Evolutionary conservation across 2,113 vertebrate species (phyloP), one percentile per base, ranked within the genome.

Genomic region (Triplophysa tibetana): DNA sequence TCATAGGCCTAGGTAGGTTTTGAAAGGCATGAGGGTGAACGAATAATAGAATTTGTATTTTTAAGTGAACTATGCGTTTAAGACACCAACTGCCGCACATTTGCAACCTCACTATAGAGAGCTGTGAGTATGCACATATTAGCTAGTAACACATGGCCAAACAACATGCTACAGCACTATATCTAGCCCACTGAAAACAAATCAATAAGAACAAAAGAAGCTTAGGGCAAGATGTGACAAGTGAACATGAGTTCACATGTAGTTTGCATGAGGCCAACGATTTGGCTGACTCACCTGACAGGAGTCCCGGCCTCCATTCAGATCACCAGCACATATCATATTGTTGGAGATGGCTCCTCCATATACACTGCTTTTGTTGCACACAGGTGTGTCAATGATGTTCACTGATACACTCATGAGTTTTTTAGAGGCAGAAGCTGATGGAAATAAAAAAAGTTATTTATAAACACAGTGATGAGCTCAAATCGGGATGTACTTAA

Each of bases 281-380:
- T 58, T 8, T 21, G 54, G n/a, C n/a, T 1, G 0, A 70, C 86
- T 68, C 75, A 98, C 97, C 95, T 99, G 96, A 83, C 97, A 98
- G 0, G 97, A 95, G 54, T 99, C 97, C 41, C 88, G 90, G 38
- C 95, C 96, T 5, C 97, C 97, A 0, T 85, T 75, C 41, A 97
- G 87, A 82, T 94, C 86, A 0, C 97, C 97, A 0, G 97, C 97
- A 5, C 97, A 99, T 87, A 99, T 83, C 97, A 98, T 98, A 74
- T 94, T 88, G 0, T 85, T 86, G 21, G 93, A 95, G 67, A 98
- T 91, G 29, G 83, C 82, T 7, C 92, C 93, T 54, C 85, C 74
- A 0, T 98, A 98, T 54, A 94, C 90, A 0, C 1, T 43, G 38
- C 73, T 86, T 2, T 83, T 90, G 75, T 97, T 98, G 88, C 97